phyloP scores from a whole-genome alignment of 2,888 invertebrate species.

The Synergus japonicus region DNA sequence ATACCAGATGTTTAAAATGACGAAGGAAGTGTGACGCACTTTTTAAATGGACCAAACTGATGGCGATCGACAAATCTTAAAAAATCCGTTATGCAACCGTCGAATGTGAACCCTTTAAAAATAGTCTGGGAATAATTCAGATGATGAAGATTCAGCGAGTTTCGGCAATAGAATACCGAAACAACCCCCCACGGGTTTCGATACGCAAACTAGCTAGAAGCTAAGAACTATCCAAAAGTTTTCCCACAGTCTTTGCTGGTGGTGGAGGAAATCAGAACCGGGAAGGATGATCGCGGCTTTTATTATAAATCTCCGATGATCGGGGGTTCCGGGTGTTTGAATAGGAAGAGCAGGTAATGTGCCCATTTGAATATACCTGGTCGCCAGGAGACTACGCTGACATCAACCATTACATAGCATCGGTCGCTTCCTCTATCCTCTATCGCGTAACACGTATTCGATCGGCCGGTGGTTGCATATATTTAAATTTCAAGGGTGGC shows the following conservation, averaged over 20 bases:
- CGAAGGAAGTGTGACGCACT: not conserved
- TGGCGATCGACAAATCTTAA: not conserved
- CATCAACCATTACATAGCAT: not conserved
- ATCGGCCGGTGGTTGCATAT: slow-evolving; percentile 73
- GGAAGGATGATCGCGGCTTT: slow-evolving; percentile 57
- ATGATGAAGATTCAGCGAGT: not conserved
- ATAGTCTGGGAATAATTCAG: slow-evolving; percentile 9
- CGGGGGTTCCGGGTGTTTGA: slow-evolving; percentile 71
- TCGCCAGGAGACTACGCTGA: slow-evolving; percentile 30
- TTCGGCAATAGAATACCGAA: not conserved
- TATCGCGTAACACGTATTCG: slow-evolving; percentile 51
- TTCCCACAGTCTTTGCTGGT: slow-evolving; percentile 74
- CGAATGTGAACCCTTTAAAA: not conserved
- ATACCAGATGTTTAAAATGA: not conserved
- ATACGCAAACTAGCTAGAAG: slow-evolving; percentile 28
- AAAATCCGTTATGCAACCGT: not conserved
- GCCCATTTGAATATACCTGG: slow-evolving; percentile 76
- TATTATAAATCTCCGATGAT: slow-evolving; percentile 77
- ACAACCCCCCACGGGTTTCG: not conserved
- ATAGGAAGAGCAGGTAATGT: slow-evolving; percentile 77
- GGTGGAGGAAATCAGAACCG: slow-evolving; percentile 55
- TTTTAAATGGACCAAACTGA: slow-evolving; percentile 1
- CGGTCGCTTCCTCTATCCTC: slow-evolving; percentile 50
- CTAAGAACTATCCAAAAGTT: slow-evolving; percentile 54
- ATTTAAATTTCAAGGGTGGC: slow-evolving; percentile 75